Base-by-base conservation (phyloP, 2,888 invertebrate genomes). In the Pomacea canaliculata region DNA sequence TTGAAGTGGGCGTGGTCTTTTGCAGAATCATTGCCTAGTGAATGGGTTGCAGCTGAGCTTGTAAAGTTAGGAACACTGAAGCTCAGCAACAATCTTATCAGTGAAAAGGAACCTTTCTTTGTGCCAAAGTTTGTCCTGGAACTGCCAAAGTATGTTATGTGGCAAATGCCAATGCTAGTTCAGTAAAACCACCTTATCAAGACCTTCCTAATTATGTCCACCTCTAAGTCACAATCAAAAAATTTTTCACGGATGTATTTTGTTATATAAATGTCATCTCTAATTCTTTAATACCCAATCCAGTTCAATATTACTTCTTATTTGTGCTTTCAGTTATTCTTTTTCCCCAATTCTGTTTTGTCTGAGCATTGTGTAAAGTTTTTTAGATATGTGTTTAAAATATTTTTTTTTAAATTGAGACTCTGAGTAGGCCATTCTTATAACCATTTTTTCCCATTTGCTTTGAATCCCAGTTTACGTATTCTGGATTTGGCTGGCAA, bases 91-190 rank as follows among this genome's bases (percentile, higher is more conserved):
- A 89, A 89, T 79, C 76, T 77, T 1, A 79, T 89, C 12, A 79
- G 80, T 10, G 84, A 82, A 49, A 87, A 85, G 59, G 83, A 85
- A 19, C 88, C 89, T 12, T 85, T 85, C 73, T 88, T 76, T 71
- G 80, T 89, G 65, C 88, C 89, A 51, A 87, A 86, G 76, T 88
- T 89, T 79, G 83, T 89, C n/a, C 78, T 89, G 73, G 85, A 87
- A 69, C 78, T 89, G 27, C 85, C 85, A 70, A 85, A 84, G 89
- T 88, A 81, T 78, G 80, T 77, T 13, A 71, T 19, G 23, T 37
- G 37, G 37, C 37, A 37, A 37, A 37, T 37, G 37, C 37, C 5
- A 37, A 3, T 37, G 37, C 37, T 37, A 37, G 0, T 37, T 37
- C 37, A 37, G 37, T 37, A 37, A 37, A 37, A 37, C 37, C 37